Conservation (phyloP, 2,113 vertebrate genomes). For the Aspiorhynchus laticeps region DNA sequence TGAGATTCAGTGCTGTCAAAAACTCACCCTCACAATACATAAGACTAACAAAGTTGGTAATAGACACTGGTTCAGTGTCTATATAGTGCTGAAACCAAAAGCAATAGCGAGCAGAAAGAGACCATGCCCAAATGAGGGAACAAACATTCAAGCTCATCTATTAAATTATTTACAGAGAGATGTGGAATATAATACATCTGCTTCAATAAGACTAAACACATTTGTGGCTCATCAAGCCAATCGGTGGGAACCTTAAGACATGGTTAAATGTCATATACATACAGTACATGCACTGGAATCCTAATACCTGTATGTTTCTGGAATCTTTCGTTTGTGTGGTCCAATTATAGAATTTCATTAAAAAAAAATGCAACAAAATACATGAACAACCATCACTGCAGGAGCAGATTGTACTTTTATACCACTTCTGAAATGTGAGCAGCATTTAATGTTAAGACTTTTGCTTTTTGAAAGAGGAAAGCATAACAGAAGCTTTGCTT, state of each 20-base stretch:
- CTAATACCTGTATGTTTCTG: not conserved
- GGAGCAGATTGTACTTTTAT: not conserved
- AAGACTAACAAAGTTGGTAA: not conserved
- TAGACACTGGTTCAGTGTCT: not conserved
- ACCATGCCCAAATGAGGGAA: not conserved
- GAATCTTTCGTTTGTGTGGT: slow-evolving; percentile 5
- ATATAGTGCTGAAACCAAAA: not conserved
- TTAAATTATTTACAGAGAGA: not conserved
- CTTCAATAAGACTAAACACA: not conserved
- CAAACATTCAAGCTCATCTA: not conserved
- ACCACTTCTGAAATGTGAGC: not conserved
- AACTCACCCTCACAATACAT: not conserved
- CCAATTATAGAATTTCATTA: not conserved
- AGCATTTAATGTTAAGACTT: slow-evolving; percentile 25
- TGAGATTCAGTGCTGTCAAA: not conserved
- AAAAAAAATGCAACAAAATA: not conserved
- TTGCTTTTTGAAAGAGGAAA: not conserved
- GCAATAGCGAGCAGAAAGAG: not conserved
- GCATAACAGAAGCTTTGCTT: not conserved
- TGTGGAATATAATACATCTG: slow-evolving; percentile 1
- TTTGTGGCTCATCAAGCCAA: not conserved
- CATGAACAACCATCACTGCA: not conserved
- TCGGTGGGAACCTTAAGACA: not conserved
- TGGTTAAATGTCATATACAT: not conserved
- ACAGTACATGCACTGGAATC: not conserved